phyloP scores from a whole-genome alignment of 2,888 invertebrate genomes.

The Siphonodentalium dalli region DNA sequence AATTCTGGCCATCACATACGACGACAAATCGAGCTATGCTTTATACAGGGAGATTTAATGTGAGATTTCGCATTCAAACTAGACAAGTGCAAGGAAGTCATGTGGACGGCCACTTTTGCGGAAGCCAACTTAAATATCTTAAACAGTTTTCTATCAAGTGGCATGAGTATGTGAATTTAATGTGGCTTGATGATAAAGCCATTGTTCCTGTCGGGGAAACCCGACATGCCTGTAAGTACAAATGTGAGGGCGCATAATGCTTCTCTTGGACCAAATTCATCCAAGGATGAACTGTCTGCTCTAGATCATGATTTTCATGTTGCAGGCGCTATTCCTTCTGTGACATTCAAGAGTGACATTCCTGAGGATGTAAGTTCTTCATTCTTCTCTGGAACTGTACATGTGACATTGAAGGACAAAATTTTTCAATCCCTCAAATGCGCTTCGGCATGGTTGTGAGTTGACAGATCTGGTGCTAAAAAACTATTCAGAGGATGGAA shows the following conservation, averaged over 20 bases:
- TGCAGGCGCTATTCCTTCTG: constrained; percentile 15
- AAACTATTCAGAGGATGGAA: too few relatives aligned
- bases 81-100: constrained; percentile 9
- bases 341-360: too few relatives aligned
- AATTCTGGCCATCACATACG: constrained; percentile 11
- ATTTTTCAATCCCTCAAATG: too few relatives aligned
- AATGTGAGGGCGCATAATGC: constrained; percentile 8
- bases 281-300: neutral
- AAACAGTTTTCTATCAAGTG: constrained; percentile 8
- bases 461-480: too few relatives aligned
- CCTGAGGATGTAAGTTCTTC: too few relatives aligned
- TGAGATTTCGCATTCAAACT: constrained; percentile 13
- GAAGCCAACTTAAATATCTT: neutral
- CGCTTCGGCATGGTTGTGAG: too few relatives aligned
- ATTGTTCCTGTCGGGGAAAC: constrained; percentile 10
- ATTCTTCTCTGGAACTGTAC: too few relatives aligned
- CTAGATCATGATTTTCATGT: constrained; percentile 19
- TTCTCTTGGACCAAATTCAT: neutral
- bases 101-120: neutral
- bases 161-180: neutral
- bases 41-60: constrained; percentile 16
- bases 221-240: neutral
- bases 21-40: neutral
- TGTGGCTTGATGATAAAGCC: constrained; percentile 13
- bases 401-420: too few relatives aligned